Percentiles rank a stretch among this genome's conserved stretches.
Evolutionary conservation across 2,797 vertebrate genomes (phyloP).

Genomic region (Centropyge bicolor): DNA sequence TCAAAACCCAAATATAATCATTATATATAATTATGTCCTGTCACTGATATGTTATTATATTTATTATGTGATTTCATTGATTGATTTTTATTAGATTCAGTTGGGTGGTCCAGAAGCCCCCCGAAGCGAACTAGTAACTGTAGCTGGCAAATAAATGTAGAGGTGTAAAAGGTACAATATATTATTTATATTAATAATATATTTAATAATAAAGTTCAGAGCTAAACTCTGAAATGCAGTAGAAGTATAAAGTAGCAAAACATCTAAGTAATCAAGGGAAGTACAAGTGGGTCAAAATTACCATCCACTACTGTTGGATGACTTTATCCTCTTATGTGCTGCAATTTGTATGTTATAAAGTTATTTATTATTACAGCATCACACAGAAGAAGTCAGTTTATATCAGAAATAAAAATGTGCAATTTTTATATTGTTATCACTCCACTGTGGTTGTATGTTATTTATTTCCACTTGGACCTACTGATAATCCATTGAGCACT

Average conservation of each 20-base stretch:
- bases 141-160: no score
- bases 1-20: background rate
- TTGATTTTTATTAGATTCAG: background rate
- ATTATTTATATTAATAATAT: no score
- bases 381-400: background rate
- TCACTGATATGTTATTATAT: background rate
- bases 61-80: background rate
- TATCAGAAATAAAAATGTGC: background rate
- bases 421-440: background rate
- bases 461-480: background rate
- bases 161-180: background rate
- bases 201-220: no score
- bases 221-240: no score
- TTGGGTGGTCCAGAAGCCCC: background rate
- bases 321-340: background rate
- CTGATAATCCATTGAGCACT: background rate
- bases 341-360: background rate
- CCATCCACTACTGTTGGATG: background rate
- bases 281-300: no score
- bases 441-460: background rate
- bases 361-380: background rate
- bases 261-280: no score
- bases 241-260: no score
- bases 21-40: background rate
- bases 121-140: background rate